A percentile compares a stretch with the other conserved stretches of the same genome.
Evolutionary conservation across 1,140 invertebrate genomes (phyloP).

Genomic region (Dysdera silvatica): DNA sequence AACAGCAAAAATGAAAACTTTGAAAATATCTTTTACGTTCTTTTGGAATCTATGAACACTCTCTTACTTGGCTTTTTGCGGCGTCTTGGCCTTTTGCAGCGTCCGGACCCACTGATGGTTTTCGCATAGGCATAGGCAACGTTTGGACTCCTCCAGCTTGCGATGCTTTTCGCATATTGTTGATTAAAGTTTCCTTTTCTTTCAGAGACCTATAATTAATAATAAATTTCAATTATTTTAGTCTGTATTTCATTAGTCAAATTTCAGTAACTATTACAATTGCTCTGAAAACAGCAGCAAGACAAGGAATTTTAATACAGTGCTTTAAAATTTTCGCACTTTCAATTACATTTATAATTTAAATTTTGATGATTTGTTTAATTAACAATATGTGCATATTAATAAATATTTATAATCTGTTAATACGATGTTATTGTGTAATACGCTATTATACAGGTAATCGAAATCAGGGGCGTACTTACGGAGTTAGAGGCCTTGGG

Average conservation of each 20-base stretch:
- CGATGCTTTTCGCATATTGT: constrained; percentile 3
- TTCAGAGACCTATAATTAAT: constrained; percentile 8
- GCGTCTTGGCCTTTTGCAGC: constrained; percentile 20
- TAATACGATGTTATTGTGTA: too few species aligned
- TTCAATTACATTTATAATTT: neutral
- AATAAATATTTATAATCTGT: too few species aligned
- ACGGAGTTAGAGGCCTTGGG: too few species aligned
- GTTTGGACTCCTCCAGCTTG: constrained; percentile 18
- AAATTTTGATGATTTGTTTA: neutral
- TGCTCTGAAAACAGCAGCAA: neutral
- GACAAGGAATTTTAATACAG: neutral
- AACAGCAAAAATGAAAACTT: neutral
- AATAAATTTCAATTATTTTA: too few species aligned
- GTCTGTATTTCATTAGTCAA: too few species aligned
- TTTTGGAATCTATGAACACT: neutral
- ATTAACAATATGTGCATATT: too few species aligned
- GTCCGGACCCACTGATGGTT: constrained; percentile 5
- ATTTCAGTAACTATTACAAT: too few species aligned
- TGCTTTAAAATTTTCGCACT: neutral
- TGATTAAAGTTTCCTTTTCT: constrained; percentile 16
- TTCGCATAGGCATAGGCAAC: constrained; percentile 23
- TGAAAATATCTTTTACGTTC: neutral
- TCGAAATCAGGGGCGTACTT: too few species aligned
- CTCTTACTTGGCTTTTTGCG: constrained; percentile 11
- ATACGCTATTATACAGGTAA: too few species aligned